Percentiles rank a stretch among this genome's conserved stretches.
Conservation (phyloP, 2,888 invertebrate genomes). For the Molanna angustata region DNA sequence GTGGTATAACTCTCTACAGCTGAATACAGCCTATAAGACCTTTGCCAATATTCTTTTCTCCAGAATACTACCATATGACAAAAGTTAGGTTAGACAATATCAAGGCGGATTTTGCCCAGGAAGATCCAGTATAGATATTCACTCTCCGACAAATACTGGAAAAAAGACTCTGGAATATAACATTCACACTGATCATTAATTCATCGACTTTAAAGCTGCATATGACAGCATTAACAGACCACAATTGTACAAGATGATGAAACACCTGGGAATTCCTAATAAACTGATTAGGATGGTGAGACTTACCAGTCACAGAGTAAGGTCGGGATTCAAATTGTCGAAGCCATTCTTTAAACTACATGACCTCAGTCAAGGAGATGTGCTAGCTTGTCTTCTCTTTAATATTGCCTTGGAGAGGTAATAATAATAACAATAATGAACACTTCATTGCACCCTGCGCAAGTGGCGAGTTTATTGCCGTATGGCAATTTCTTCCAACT, state of each 20-base stretch:
- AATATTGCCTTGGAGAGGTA: too few relatives aligned
- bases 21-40: not conserved
- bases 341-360: not conserved
- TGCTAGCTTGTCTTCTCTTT: not conserved
- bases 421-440: too few relatives aligned
- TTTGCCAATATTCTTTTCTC: not conserved
- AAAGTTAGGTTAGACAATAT: not conserved
- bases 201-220: constrained; percentile 28
- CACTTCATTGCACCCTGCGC: too few relatives aligned
- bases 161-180: not conserved
- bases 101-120: not conserved
- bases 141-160: not conserved
- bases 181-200: constrained; percentile 17
- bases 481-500: too few relatives aligned
- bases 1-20: not conserved
- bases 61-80: not conserved
- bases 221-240: constrained; percentile 21
- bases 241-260: constrained; percentile 22
- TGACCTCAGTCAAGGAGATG: not conserved
- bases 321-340: not conserved
- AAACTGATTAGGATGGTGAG: constrained; percentile 4
- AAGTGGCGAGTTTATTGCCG: too few relatives aligned
- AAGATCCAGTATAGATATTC: not conserved
- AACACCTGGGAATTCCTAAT: constrained; percentile 22
- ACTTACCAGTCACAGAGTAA: not conserved